Base-by-base conservation (phyloP, 2,888 invertebrate species). In the Cataglyphis rosenhaueri region DNA sequence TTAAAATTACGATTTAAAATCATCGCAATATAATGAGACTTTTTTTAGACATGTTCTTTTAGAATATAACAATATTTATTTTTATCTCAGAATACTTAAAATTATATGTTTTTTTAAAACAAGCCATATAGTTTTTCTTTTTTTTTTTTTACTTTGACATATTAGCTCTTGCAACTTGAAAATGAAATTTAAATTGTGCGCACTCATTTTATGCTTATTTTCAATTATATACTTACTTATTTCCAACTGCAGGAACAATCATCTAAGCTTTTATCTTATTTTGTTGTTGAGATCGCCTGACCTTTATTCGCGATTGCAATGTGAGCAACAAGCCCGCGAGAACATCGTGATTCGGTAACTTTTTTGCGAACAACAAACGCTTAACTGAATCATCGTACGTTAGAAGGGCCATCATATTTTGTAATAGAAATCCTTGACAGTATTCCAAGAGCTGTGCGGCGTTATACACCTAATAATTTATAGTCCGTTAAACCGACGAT, bases 391-490 rank as follows among this genome's bases (percentile, higher is more conserved):
- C 98, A 92, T 98, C 98, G 92, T 98, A 98, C 0, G 98, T 98
- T 68, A 98, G 95, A 38, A 98, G 95, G n/a, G 98, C 98, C n/a
- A 98, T 98, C 98, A 98, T 98, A 93, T 98, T 98, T 95, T 98
- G 98, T 65, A 98, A 96, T 38, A 98, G 95, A 94, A 98, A 98
- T 74, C 98, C 98, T 95, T 98, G 98, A 93, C 98, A 98, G 94
- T 98, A 98, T 94, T 98, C 98, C 92, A 98, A 95, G 57, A 98
- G 95, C 94, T 98, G 97, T 52, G 96, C 96, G 41, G 98, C 98
- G 92, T 97, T 98, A 93, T 98, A 98, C 25, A 98, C 98, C 97
- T 97, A 38, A 44, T n/a, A 81, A 84, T 66, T 82, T 0, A 57
- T 57, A 29, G 9, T 57, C 2, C 25, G 32, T 61, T 32, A 78